Evolutionary conservation across 2,888 invertebrate genomes (phyloP).

Genomic region (Gari tellinella): DNA sequence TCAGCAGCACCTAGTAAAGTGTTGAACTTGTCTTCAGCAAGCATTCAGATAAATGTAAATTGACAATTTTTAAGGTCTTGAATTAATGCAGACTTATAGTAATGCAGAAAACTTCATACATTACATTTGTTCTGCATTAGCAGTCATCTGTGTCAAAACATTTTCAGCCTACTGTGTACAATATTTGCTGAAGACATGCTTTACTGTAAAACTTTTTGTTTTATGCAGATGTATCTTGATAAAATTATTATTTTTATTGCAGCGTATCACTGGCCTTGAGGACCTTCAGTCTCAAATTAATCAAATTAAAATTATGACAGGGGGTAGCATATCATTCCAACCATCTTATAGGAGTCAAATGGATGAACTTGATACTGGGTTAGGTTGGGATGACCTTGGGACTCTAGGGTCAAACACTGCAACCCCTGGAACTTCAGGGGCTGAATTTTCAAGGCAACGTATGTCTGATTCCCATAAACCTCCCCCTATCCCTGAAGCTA

Average conservation of each 20-base stretch:
- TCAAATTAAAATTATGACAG: constrained; percentile 65
- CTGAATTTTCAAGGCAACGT: constrained; percentile 47
- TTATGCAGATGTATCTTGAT: neutral
- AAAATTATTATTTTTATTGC: constrained; percentile 59
- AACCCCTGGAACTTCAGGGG: constrained; percentile 33
- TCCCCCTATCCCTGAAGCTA: constrained; percentile 31
- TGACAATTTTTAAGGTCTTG: too few species aligned
- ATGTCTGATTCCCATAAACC: constrained; percentile 52
- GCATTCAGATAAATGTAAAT: too few species aligned
- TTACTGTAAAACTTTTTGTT: neutral
- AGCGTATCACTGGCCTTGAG: constrained; percentile 74
- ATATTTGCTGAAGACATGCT: too few species aligned
- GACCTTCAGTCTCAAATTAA: constrained; percentile 74
- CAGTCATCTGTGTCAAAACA: too few species aligned
- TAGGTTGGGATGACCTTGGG: constrained; percentile 62
- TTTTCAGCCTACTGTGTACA: too few species aligned
- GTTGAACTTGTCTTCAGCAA: too few species aligned
- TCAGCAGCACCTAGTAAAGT: too few species aligned
- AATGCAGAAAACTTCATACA: too few species aligned
- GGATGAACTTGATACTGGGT: constrained; percentile 61
- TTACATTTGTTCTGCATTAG: too few species aligned
- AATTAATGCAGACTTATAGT: too few species aligned
- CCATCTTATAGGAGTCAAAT: constrained; percentile 52
- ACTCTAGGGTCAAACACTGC: constrained; percentile 49
- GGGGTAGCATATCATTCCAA: constrained; percentile 51